phyloP scores from a whole-genome alignment of 2,888 invertebrate species.

The Drosophila imparisetae region DNA sequence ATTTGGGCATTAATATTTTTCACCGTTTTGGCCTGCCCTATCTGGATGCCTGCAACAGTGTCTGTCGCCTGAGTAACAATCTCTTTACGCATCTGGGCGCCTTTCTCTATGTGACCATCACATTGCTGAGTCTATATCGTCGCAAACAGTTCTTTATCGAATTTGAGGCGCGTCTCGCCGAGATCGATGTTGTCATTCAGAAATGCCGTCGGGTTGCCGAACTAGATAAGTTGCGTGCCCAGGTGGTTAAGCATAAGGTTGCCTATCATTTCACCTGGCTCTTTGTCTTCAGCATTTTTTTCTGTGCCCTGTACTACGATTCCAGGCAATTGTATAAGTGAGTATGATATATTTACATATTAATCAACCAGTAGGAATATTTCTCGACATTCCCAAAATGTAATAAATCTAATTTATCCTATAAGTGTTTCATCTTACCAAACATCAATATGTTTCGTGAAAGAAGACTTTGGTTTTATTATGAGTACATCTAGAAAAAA shows the following conservation, averaged over 20 bases:
- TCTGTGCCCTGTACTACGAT: slow-evolving; percentile 71
- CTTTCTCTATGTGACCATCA: slow-evolving; percentile 76
- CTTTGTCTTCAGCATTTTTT: slow-evolving; percentile 65
- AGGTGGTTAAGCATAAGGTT: slow-evolving; percentile 59
- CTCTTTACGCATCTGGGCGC: slow-evolving; percentile 81
- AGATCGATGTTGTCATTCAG: slow-evolving; percentile 75
- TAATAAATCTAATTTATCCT: background rate
- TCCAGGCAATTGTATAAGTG: slow-evolving; percentile 63
- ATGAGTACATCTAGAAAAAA: background rate
- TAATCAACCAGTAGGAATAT: background rate
- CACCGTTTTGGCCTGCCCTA: slow-evolving; percentile 50
- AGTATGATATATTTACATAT: slow-evolving; percentile 34
- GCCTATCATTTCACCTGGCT: slow-evolving; percentile 74
- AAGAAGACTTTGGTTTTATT: background rate
- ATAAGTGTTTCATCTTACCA: background rate
- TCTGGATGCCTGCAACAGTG: slow-evolving; percentile 71
- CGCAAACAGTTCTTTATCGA: slow-evolving; percentile 80
- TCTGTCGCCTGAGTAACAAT: slow-evolving; percentile 77
- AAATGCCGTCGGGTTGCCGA: slow-evolving; percentile 74
- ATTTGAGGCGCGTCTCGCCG: slow-evolving; percentile 71
- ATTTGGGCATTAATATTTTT: slow-evolving; percentile 62
- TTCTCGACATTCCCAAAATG: background rate
- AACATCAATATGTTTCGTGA: background rate
- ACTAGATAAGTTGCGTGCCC: slow-evolving; percentile 50
- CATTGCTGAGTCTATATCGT: slow-evolving; percentile 71